Evolutionary conservation across 2,888 invertebrate genomes (phyloP).

Genomic region (Latrodectus hesperus): DNA sequence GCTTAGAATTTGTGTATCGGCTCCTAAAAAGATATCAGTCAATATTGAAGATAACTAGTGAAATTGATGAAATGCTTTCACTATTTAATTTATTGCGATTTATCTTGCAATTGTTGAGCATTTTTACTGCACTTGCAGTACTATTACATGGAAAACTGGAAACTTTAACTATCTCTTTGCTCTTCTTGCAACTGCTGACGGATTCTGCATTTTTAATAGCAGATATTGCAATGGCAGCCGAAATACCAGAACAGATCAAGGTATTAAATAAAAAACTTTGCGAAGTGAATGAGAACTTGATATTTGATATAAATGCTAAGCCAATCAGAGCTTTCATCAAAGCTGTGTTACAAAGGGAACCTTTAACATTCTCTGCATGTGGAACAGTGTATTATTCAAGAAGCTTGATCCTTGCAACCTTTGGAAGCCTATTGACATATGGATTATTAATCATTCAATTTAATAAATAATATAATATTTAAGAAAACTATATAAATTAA

Average conservation of each 20-base stretch:
- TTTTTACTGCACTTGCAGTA: background rate
- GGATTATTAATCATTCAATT: conserved; percentile 8
- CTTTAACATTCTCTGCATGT: background rate
- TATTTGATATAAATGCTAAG: background rate
- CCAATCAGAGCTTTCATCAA: background rate
- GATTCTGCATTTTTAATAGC: background rate
- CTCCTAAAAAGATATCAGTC: background rate
- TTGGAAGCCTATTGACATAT: conserved; percentile 13
- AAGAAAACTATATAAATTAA: no score
- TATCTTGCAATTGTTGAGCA: background rate
- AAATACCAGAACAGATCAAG: background rate
- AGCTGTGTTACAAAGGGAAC: conserved; percentile 5
- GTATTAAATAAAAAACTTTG: background rate
- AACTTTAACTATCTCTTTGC: background rate
- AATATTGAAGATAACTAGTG: background rate
- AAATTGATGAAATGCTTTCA: background rate
- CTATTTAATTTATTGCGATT: background rate
- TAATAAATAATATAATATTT: no score
- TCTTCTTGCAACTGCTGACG: background rate
- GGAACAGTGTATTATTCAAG: background rate
- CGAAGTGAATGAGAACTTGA: background rate
- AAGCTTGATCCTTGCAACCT: conserved; percentile 10
- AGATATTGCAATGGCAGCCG: background rate
- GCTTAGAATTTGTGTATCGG: background rate
- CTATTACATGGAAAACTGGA: background rate